Base-by-base conservation (phyloP, 2,113 vertebrate species). In the Bubo scandiacus region DNA sequence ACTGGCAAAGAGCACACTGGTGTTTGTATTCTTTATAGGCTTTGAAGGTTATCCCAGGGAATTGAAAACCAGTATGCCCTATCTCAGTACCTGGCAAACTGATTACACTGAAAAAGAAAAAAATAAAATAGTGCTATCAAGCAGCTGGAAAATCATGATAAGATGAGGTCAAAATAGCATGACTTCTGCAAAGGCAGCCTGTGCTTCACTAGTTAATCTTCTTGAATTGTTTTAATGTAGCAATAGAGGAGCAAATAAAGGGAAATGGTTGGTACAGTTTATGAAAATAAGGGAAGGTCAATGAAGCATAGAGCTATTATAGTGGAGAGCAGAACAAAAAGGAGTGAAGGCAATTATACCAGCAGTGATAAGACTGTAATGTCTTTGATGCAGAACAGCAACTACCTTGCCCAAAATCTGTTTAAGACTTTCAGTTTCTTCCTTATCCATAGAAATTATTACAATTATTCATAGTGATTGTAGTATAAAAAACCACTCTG, bases 201-300 rank as follows among this genome's bases (percentile, higher is more conserved):
- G 47, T 85, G 74, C 74, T 93, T 88, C 58, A 38, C 49, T 62
- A 89, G 70, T 96, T 92, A 90, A 95, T 97, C 78, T 75, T 87
- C 57, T 68, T 80, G 68, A 81, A 81, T 94, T 95, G 81, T 96
- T 95, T 90, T 91, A 88, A 77, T 88, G 58, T 77, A 65, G 78
- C 78, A 80, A 22, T 65, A 90, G 58, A 91, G 27, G 55, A 95
- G 54, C 73, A 93, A 91, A 93, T 95, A 85, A 94, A 91, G 81
- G 70, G 87, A 96, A 96, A 80, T 70, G 43, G 49, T 68, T 94
- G 54, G 73, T 82, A 86, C 66, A 82, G 90, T 82, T 96, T 91
- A 90, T 96, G 90, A 96, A 96, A 96, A 97, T 96, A 91, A 94
- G 78, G 45, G 49, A 93, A 93, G 90, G 92, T 93, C 81, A 87